Percentiles rank a stretch among this genome's conserved stretches.
phyloP scores from a whole-genome alignment of 2,797 vertebrate genomes.

The Tarsius wallacei region DNA sequence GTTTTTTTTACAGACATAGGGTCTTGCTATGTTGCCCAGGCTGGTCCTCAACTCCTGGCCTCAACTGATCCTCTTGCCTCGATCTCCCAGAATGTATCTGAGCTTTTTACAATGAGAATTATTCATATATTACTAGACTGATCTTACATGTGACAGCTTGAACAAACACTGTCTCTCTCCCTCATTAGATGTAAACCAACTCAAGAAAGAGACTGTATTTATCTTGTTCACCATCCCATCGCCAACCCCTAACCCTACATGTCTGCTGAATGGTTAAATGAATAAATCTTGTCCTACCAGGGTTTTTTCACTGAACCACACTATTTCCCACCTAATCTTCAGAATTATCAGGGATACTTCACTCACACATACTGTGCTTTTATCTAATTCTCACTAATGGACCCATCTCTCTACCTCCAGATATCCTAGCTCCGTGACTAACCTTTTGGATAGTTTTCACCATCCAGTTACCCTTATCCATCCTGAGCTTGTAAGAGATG shows the following conservation, averaged over 20 bases:
- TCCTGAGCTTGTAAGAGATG: neutral
- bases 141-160: neutral
- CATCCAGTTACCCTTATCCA: neutral
- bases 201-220: neutral
- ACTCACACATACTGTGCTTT: neutral
- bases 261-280: neutral
- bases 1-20: neutral
- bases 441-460: neutral
- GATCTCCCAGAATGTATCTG: neutral
- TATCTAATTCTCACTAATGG: neutral
- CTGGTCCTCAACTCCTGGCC: neutral
- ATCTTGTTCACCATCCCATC: neutral
- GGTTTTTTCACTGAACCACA: neutral
- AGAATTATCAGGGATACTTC: neutral
- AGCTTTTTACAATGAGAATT: constrained; percentile 47
- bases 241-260: neutral
- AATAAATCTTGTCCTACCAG: neutral
- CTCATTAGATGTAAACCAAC: neutral
- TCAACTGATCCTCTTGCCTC: neutral
- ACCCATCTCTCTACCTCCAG: neutral
- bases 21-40: neutral
- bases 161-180: neutral
- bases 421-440: neutral
- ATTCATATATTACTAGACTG: neutral
- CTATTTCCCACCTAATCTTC: neutral